phyloP scores from a whole-genome alignment of 2,113 vertebrate genomes.

The Pseudopodoces humilis region DNA sequence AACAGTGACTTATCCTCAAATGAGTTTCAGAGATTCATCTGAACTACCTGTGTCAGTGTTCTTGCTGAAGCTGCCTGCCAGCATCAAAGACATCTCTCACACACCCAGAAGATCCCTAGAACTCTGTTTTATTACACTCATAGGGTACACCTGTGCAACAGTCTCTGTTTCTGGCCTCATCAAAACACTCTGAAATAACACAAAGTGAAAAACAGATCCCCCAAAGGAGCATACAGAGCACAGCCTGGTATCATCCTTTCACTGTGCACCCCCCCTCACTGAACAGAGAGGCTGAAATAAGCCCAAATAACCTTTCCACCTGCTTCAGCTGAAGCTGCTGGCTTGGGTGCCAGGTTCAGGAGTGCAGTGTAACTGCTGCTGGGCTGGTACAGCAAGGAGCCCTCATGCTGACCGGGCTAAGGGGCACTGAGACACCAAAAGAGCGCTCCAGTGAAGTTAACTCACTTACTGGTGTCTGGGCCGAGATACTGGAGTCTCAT shows the following conservation, averaged over 20 bases:
- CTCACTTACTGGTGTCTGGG: background rate
- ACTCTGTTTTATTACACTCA: background rate
- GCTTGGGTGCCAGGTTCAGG: background rate
- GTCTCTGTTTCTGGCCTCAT: background rate
- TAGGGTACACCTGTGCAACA: background rate
- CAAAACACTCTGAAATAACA: background rate
- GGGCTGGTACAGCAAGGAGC: background rate
- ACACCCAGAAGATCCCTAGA: background rate
- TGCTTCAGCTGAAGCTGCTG: rapidly evolving
- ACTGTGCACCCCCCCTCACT: background rate
- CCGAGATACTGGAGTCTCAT: background rate
- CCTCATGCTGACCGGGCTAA: background rate
- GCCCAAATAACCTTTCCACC: background rate
- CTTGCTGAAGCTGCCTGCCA: background rate
- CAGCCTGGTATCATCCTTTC: background rate
- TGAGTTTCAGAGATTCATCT: background rate
- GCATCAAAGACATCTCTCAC: background rate
- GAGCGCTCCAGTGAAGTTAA: background rate
- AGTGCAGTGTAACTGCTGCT: background rate
- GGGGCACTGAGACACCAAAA: background rate
- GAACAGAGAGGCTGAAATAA: background rate
- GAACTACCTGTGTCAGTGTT: background rate
- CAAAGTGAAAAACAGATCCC: background rate
- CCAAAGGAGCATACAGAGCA: background rate
- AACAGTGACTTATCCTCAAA: background rate